Evolutionary conservation across 2,113 vertebrate species (phyloP), one percentile per base, ranked within the genome.

Genomic region (Atherinomorus stipes): DNA sequence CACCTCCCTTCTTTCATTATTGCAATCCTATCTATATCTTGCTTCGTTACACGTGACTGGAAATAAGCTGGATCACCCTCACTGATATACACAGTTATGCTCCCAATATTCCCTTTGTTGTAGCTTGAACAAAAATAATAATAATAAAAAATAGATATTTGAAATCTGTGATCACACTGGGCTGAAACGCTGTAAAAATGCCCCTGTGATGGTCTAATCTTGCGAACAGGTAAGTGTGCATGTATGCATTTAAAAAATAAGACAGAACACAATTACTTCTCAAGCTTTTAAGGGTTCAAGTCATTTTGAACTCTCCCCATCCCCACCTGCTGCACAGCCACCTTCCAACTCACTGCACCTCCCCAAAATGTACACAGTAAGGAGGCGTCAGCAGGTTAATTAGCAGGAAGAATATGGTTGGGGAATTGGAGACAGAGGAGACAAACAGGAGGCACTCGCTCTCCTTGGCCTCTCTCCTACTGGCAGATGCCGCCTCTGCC

Each of bases 301-400:
- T 74, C 73, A 60, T 59, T 64, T 85, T 49, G 66, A 28, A 50
- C 50, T 49, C 60, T 50, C 45, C 66, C 42, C 49, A 69, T 64
- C 61, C 47, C 54, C 81, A 66, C 74, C 76, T 71, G 61, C 82
- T 75, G 59, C 78, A 73, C 76, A 25, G 37, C 62, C 45, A 50
- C 74, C 53, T 50, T 52, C 67, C 64, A 57, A 60, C 56, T 50
- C 58, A 61, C 13, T 28, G 47, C 44, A 52, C 25, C 50, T 28
- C 53, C 38, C 68, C 58, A 49, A 80, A 80, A 74, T 74, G 49
- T 71, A 74, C 83, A 86, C 83, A 89, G 78, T 71, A 59, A 84
- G 86, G 84, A 90, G 85, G 86, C 76, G 52, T 88, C 83, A 70
- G 83, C 71, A 89, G 91, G 92, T 92, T 93, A 93, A 93, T 94